Evolutionary conservation across 2,888 invertebrate species (phyloP).

Genomic region (Phortica magna): DNA sequence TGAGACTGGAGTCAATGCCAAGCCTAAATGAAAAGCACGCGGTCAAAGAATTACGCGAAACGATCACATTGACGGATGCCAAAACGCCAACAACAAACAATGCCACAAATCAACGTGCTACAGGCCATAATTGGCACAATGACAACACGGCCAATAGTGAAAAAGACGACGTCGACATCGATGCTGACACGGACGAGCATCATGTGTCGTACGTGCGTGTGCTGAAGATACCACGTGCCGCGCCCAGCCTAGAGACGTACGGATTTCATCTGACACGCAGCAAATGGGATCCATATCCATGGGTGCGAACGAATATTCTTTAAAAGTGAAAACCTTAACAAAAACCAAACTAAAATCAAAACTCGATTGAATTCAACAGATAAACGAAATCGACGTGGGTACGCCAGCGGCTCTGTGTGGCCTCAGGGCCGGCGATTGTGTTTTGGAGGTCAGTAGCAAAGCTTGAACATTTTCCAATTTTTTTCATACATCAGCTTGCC

Average conservation of each 20-base stretch:
- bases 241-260: conserved; percentile 79
- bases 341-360: conserved; percentile 23
- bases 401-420: conserved; percentile 84
- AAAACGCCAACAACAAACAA: background rate
- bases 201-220: conserved; percentile 65
- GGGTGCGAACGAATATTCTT: conserved; percentile 79
- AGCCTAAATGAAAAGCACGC: background rate
- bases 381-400: conserved; percentile 82
- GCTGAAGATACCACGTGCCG: conserved; percentile 81
- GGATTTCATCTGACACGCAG: conserved; percentile 87
- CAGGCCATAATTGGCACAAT: background rate
- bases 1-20: conserved; percentile 18
- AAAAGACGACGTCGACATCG: conserved; percentile 4
- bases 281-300: conserved; percentile 90
- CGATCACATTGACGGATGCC: background rate
- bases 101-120: background rate
- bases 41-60: background rate
- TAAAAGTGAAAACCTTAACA: background rate
- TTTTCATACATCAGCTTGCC: background rate
- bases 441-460: conserved; percentile 81
- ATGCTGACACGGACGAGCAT: conserved; percentile 53
- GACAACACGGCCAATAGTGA: background rate
- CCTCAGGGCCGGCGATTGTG: conserved; percentile 84
- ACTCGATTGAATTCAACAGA: conserved; percentile 73
- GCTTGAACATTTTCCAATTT: background rate